phyloP scores from a whole-genome alignment of 2,797 vertebrate genomes.

The Brachymystax lenok region DNA sequence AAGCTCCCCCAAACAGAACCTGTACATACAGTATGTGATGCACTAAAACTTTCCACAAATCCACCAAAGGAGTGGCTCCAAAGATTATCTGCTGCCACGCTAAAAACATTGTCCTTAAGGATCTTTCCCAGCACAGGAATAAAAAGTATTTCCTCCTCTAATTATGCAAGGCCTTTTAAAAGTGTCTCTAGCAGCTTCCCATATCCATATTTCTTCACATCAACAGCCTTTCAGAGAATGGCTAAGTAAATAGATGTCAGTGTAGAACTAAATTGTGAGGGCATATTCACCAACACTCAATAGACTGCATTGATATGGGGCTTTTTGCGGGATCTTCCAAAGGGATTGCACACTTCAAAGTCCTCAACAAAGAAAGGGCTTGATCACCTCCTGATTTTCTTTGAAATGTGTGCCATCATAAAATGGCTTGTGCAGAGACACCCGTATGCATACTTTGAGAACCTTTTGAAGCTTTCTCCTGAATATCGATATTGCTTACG shows the following conservation, averaged over 20 bases:
- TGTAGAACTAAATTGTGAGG: conserved; percentile 29
- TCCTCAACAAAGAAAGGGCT: conserved; percentile 33
- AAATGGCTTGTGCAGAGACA: background rate
- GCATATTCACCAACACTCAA: conserved; percentile 36
- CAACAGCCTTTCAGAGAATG: conserved; percentile 34
- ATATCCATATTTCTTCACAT: conserved; percentile 40
- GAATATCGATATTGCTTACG: conserved; percentile 24
- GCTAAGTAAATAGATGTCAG: conserved; percentile 24
- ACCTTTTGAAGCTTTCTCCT: background rate
- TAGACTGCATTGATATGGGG: conserved; percentile 12
- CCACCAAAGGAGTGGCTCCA: conserved; percentile 22
- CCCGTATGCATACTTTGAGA: background rate
- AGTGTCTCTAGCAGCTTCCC: conserved; percentile 29
- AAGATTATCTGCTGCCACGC: conserved; percentile 37
- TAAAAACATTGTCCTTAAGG: conserved; percentile 31
- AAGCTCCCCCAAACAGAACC: conserved; percentile 26
- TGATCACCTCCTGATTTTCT: conserved; percentile 20
- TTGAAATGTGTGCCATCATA: conserved; percentile 10
- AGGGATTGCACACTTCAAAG: conserved; percentile 28
- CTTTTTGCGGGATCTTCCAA: background rate
- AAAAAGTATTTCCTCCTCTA: conserved; percentile 37
- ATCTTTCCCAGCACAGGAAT: conserved; percentile 31
- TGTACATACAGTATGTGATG: too few relatives aligned
- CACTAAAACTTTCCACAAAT: conserved; percentile 21
- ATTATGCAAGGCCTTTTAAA: conserved; percentile 22